Evolutionary conservation across 23 tunicate genomes (phyloP).

Genomic region (Oikopleura vanhoeffeni): DNA sequence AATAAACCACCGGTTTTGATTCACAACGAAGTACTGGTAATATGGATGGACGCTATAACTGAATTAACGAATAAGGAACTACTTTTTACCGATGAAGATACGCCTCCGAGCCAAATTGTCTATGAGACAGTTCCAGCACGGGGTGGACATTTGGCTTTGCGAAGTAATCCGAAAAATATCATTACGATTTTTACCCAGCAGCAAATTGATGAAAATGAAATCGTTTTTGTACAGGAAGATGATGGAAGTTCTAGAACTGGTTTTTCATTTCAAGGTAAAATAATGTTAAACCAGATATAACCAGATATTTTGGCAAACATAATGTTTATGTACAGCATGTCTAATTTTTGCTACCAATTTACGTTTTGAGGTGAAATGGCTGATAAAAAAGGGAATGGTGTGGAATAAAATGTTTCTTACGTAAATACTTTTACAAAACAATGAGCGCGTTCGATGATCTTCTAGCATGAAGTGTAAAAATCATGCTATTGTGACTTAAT

Average conservation of each 20-base stretch:
- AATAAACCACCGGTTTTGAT: neutral
- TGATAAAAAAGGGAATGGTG: no score
- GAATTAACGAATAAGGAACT: neutral
- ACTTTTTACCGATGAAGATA: neutral
- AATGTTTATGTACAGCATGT: no score
- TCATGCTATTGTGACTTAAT: no score
- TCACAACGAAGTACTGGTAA: neutral
- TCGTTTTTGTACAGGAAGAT: neutral
- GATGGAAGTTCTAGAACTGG: neutral
- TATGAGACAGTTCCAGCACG: neutral
- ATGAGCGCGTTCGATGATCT: no score
- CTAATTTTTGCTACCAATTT: no score
- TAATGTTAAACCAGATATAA: neutral
- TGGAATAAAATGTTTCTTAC: no score
- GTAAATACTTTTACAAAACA: no score
- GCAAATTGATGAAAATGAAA: neutral
- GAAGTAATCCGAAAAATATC: neutral
- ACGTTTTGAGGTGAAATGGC: no score
- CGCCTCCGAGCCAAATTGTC: neutral
- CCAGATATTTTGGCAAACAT: no score
- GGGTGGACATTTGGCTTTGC: neutral
- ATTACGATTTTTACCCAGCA: neutral
- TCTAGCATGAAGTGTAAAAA: no score
- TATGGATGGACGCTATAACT: neutral
- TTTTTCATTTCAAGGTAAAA: conserved; percentile 1